A percentile compares a stretch with the other conserved stretches of the same genome.
Evolutionary conservation across 35 echinoderm and acorn worm species (phyloP).

Genomic region (Ophioderma brevispina): DNA sequence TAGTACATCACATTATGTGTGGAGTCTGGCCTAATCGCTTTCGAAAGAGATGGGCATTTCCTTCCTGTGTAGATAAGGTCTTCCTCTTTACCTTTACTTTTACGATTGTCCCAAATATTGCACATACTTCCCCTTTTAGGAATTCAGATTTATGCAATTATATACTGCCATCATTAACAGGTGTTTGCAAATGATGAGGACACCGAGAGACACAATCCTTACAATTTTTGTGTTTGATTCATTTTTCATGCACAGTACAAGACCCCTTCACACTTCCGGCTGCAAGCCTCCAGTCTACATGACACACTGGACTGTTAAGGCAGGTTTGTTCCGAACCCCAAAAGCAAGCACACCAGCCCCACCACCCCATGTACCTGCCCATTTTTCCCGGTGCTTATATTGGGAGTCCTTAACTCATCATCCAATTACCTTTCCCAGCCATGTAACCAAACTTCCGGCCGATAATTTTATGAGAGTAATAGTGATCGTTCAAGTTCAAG

Average conservation of each 20-base stretch:
- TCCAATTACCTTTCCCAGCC: neutral
- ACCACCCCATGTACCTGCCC: neutral
- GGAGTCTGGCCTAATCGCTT: too few species aligned
- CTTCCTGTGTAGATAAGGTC: too few species aligned
- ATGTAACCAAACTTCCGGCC: neutral
- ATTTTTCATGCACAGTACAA: conserved; percentile 34
- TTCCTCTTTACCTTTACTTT: too few species aligned
- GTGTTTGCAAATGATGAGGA: neutral
- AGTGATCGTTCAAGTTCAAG: neutral
- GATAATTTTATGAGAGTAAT: neutral
- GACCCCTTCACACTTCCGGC: conserved; percentile 41
- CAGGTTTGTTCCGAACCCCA: conserved; percentile 14
- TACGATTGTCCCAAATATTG: too few species aligned
- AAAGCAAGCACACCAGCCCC: neutral
- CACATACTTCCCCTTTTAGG: too few species aligned
- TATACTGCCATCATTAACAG: too few species aligned
- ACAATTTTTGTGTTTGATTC: neutral
- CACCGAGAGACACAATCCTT: too few species aligned
- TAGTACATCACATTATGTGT: too few species aligned
- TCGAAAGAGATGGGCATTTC: too few species aligned
- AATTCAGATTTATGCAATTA: too few species aligned
- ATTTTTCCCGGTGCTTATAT: neutral
- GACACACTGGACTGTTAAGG: neutral
- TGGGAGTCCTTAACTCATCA: neutral
- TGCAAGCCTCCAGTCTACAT: neutral